Percentiles rank a stretch among this genome's conserved stretches.
phyloP scores from a whole-genome alignment of 2,888 invertebrate genomes.

The Ormyrus nitidulus region DNA sequence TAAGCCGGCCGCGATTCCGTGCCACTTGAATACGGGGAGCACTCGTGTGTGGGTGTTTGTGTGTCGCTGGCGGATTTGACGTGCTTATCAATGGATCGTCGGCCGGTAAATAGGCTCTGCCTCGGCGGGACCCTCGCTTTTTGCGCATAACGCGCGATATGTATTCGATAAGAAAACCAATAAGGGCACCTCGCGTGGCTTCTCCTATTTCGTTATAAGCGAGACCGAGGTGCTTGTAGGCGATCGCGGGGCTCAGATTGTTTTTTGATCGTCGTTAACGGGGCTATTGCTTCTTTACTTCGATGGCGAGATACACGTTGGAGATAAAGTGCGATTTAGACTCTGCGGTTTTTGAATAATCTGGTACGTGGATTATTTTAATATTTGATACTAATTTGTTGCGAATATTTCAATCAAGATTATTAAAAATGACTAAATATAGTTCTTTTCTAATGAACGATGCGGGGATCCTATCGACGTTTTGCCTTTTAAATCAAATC shows the following conservation, averaged over 20 bases:
- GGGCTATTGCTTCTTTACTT: background rate
- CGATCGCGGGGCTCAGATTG: constrained; percentile 15
- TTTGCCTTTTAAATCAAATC: too few species aligned
- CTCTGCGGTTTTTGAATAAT: background rate
- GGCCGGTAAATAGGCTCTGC: constrained; percentile 54
- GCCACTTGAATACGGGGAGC: constrained; percentile 19
- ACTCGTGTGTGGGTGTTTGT: constrained; percentile 23
- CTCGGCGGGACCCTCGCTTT: background rate
- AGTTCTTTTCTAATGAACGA: too few species aligned
- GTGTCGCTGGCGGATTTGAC: constrained; percentile 66
- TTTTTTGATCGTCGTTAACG: constrained; percentile 25
- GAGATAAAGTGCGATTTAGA: background rate
- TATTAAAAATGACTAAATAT: too few species aligned
- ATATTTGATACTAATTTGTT: too few species aligned
- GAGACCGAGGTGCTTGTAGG: background rate
- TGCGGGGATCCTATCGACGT: too few species aligned
- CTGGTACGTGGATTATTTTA: too few species aligned
- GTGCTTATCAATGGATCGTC: constrained; percentile 73
- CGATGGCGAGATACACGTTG: background rate
- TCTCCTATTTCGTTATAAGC: constrained; percentile 12
- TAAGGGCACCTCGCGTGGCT: constrained; percentile 32
- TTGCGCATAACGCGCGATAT: constrained; percentile 41
- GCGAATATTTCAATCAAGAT: too few species aligned
- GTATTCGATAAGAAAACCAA: constrained; percentile 53
- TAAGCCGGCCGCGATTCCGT: constrained; percentile 5